Evolutionary conservation across 1,140 invertebrate species (phyloP).

Genomic region (Lucilia cuprina): DNA sequence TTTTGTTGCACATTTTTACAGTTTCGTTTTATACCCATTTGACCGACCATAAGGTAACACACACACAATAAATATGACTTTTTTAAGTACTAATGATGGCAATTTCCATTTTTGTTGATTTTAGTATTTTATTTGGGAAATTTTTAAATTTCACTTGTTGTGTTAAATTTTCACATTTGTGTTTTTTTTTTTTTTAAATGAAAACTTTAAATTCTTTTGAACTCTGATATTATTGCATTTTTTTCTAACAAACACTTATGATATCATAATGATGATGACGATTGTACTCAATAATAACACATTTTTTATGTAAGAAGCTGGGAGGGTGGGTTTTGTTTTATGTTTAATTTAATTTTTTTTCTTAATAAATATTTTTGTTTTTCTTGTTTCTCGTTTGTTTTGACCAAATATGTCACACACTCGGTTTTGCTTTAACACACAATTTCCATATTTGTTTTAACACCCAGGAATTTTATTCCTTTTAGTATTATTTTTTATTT

Average conservation of each 20-base stretch:
- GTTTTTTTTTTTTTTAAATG: no score
- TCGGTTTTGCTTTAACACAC: not conserved
- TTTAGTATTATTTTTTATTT: not conserved
- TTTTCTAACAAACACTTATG: not conserved
- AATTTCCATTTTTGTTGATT: no score
- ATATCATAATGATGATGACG: not conserved
- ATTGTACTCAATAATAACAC: not conserved
- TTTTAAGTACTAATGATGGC: not conserved
- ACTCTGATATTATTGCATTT: no score
- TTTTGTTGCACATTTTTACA: no score
- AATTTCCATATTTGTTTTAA: not conserved
- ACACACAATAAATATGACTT: not conserved
- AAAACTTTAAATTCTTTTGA: no score
- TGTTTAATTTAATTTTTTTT: not conserved
- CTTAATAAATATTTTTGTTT: not conserved
- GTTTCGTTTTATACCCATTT: not conserved
- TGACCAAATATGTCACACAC: not conserved
- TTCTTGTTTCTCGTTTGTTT: not conserved
- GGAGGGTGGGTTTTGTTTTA: not conserved
- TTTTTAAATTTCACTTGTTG: no score
- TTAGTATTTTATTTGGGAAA: no score
- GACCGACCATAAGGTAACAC: not conserved
- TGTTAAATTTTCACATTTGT: no score
- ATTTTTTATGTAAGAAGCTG: not conserved
- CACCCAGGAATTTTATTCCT: conserved; percentile 21